Evolutionary conservation across 2,888 invertebrate species (phyloP), one percentile per base, ranked within the genome.

Genomic region (Phania funesta): DNA sequence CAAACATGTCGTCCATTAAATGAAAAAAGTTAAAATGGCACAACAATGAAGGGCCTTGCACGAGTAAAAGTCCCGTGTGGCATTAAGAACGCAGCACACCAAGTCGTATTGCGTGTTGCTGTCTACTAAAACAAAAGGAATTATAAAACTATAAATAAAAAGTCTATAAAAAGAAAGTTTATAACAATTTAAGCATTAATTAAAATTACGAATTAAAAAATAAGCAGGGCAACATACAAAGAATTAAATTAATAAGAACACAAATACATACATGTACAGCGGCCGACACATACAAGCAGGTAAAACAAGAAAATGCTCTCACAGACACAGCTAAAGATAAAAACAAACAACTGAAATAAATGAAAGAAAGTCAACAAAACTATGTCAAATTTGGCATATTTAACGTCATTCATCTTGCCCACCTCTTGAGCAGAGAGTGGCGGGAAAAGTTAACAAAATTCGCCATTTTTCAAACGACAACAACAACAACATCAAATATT

Each of bases 31-130:
- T 50, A 65, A 65, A 73, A 65, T 60, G 20, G 32, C 24, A 41
- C 44, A 78, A 50, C 13, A 68, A 54, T 24, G 44, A 38, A n/a
- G n/a, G n/a, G n/a, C 44, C 78, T 75, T 58, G 68, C 78, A 82
- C 70, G 78, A 58, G 70, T 65, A 26, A 70, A 78, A 70, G 74
- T 60, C 64, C 58, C 68, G 74, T 70, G 54, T 38, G 68, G 64
- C 54, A 68, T 41, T 58, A 46, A 46, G 20, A 75, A 75, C 70
- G 62, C 64, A 70, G 62, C 64, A 70, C 46, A 78, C 35, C 50
- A 81, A 71, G 74, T 78, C 70, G 52, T 75, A 78, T 78, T 82
- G 82, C 78, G 78, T 82, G 82, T 65, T 48, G 26, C 48, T 74
- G 68, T 50, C 58, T 74, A 64, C 44, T 50, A 46, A 67, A 62